Percentiles rank a stretch among this genome's conserved stretches.
These are phyloP conservation scores for Drosophila ercepeae DNA, from an alignment of 1,140 invertebrate species.

Conservation along the genomic window DNA sequence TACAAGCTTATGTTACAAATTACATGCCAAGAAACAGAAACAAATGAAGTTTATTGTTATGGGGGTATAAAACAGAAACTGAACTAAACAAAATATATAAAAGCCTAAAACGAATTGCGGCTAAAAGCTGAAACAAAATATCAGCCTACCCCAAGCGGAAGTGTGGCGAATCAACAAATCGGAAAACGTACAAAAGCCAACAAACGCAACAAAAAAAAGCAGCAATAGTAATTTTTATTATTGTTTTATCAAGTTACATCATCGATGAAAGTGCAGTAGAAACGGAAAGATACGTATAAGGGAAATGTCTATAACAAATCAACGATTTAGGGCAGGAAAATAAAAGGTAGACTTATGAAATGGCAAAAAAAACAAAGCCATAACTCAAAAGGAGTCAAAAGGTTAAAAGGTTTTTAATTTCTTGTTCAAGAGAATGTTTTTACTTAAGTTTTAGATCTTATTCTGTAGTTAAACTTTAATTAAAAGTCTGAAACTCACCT, in stretches of 20 bases:
- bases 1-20: slow-evolving; percentile 11
- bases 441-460: too few relatives aligned
- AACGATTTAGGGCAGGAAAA: slow-evolving; percentile 35
- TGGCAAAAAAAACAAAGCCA: background rate
- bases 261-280: slow-evolving; percentile 68
- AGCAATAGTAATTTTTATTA: slow-evolving; percentile 26
- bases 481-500: slow-evolving; percentile 54
- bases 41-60: too few relatives aligned
- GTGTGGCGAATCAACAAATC: slow-evolving; percentile 51
- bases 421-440: too few relatives aligned
- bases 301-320: slow-evolving; percentile 37
- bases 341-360: slow-evolving; percentile 9
- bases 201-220: slow-evolving; percentile 28
- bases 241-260: slow-evolving; percentile 47
- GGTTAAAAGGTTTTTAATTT: background rate
- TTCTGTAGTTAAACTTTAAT: background rate
- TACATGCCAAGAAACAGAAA: slow-evolving; percentile 31
- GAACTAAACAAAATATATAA: slow-evolving; percentile 41
- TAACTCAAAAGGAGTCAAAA: slow-evolving; percentile 1
- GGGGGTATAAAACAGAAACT: slow-evolving; percentile 16
- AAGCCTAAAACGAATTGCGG: slow-evolving; percentile 53
- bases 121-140: slow-evolving; percentile 50
- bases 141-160: slow-evolving; percentile 58
- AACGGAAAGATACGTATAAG: slow-evolving; percentile 21
- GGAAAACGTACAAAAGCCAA: slow-evolving; percentile 41